phyloP scores from a whole-genome alignment of 2,888 invertebrate genomes.

The Folsomia candida region DNA sequence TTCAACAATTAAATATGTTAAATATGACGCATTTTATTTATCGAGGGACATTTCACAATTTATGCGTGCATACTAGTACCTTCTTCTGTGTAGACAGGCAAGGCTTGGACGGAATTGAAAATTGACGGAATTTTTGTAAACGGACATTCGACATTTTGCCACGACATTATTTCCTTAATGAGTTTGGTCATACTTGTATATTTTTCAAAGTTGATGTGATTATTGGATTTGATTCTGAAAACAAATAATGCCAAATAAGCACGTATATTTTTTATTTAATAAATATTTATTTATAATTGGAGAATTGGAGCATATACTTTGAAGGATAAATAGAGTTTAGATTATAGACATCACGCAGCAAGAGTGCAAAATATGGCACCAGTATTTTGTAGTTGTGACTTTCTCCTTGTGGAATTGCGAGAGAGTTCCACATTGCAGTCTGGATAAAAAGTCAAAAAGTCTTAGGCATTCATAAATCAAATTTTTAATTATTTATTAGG shows the following conservation, averaged over 20 bases:
- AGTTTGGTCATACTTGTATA: constrained; percentile 89
- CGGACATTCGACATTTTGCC: constrained; percentile 85
- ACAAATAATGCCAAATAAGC: no score
- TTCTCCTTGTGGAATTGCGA: constrained; percentile 56
- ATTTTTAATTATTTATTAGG: neutral
- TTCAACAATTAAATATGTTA: neutral
- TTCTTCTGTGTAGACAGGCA: constrained; percentile 80
- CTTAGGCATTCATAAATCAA: neutral
- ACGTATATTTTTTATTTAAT: neutral
- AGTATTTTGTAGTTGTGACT: constrained; percentile 33
- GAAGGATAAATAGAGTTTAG: constrained; percentile 52
- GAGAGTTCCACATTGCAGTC: constrained; percentile 77
- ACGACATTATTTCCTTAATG: constrained; percentile 77
- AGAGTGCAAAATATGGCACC: constrained; percentile 84
- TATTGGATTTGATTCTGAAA: constrained; percentile 61
- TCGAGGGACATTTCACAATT: neutral
- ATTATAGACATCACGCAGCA: constrained; percentile 80
- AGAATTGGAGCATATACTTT: constrained; percentile 58
- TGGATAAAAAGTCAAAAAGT: constrained; percentile 31
- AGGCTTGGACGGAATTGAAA: constrained; percentile 77
- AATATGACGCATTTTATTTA: neutral
- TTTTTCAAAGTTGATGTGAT: constrained; percentile 93
- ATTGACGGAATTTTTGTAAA: constrained; percentile 64
- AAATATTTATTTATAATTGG: neutral
- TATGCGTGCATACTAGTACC: no score